phyloP scores from a whole-genome alignment of 2,888 invertebrate genomes.

The Melanotus villosus region DNA sequence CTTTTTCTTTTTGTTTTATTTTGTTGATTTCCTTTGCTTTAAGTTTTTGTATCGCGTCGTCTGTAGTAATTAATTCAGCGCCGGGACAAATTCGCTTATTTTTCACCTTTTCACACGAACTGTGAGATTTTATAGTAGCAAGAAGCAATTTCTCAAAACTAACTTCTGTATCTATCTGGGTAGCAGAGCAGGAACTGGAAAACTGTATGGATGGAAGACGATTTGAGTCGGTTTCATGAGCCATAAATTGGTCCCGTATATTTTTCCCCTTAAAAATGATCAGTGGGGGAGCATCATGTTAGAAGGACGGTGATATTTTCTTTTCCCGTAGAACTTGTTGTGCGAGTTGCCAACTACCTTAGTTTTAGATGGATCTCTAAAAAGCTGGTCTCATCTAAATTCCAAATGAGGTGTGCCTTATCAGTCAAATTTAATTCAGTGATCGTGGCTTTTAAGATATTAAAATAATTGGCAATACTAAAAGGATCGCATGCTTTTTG shows the following conservation, averaged over 20 bases:
- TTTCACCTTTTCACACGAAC: neutral
- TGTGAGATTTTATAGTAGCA: constrained; percentile 10
- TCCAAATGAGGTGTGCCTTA: neutral
- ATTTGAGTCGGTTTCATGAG: neutral
- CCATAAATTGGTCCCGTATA: constrained; percentile 13
- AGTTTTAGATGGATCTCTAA: too few relatives aligned
- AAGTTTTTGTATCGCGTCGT: constrained; percentile 6
- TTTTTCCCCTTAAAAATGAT: constrained; percentile 5
- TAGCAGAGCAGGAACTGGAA: neutral
- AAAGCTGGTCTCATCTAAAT: neutral
- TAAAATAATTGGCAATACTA: neutral
- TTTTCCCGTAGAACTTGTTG: constrained; percentile 3
- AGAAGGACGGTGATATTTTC: constrained; percentile 9
- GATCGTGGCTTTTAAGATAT: neutral
- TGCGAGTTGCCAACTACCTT: neutral
- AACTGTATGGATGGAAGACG: neutral
- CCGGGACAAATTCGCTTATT: constrained; percentile 3
- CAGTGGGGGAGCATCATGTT: neutral
- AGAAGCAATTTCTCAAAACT: constrained; percentile 16
- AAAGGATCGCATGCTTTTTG: neutral
- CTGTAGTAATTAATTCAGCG: constrained; percentile 15
- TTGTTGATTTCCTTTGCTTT: too few relatives aligned
- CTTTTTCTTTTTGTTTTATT: constrained; percentile 2
- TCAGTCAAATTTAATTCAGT: neutral
- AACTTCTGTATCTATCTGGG: neutral